phyloP scores from a whole-genome alignment of 2,888 invertebrate species.

The Nezara viridula region DNA sequence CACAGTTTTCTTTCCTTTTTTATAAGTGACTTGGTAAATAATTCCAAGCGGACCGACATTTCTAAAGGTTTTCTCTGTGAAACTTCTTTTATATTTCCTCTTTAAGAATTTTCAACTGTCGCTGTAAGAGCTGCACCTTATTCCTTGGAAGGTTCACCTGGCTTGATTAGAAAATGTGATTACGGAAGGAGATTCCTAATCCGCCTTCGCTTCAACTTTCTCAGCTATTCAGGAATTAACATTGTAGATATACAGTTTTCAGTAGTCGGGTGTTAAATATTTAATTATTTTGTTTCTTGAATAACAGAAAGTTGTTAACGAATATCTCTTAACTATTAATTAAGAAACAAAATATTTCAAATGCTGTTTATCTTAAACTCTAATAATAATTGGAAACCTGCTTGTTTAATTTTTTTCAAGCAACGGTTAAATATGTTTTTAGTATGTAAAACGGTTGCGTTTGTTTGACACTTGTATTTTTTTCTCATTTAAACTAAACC shows the following conservation, averaged over 20 bases:
- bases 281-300: neutral
- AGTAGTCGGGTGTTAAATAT: neutral
- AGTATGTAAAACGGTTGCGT: no score
- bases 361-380: no score
- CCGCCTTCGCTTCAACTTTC: neutral
- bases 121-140: neutral
- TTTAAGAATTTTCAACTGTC: neutral
- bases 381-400: no score
- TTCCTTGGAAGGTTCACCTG: neutral
- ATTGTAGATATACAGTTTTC: neutral
- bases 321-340: no score
- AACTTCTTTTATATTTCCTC: neutral
- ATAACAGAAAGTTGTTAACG: no score
- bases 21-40: no score
- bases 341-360: no score
- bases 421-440: no score
- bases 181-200: slow-evolving; percentile 1
- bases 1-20: no score
- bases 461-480: no score
- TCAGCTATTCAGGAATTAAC: neutral
- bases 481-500: no score
- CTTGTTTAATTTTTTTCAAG: no score
- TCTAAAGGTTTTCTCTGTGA: neutral
- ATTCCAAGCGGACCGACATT: neutral
- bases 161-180: slow-evolving; percentile 29